Base-by-base conservation (phyloP, 1,140 invertebrate genomes). In the Papilio dardanus region DNA sequence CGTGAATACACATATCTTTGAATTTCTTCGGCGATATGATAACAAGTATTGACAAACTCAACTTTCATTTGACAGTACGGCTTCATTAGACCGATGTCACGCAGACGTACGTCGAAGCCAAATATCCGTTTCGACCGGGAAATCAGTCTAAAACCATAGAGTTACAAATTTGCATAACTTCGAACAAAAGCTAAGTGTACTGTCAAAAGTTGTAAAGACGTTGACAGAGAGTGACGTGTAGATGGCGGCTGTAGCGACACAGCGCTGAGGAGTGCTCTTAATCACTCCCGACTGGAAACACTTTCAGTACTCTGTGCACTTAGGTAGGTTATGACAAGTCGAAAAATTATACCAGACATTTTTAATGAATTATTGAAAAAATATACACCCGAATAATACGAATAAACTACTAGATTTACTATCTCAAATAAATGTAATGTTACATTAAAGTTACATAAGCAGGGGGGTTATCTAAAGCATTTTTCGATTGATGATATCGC, bases 201-300 rank as follows among this genome's bases (percentile, higher is more conserved):
- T 8, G 31, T 10, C 65, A 66, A 66, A 66, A 66, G 65, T 66
- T 66, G 14, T 30, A 30, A 19, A 66, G 30, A 35, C 35, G 65
- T 33, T 21, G 54, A 28, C 54, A 62, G 50, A n/a, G n/a, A 31
- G 28, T 66, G 65, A 66, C 65, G 31, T 66, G 30, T 30, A 66
- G 65, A 66, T 19, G 54, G 24, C 21, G 4, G 54, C 54, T 62
- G 54, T 62, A 14, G 54, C 12, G 54, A 14, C 21, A 28, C 54
- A 62, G 12, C 24, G 24, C 54, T 28, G 24, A 62, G 54, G 21
- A 62, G 54, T 62, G 54, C 54, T 14, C 54, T 62, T 62, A 28
- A 62, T 62, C 54, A 62, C 3, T 62, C 24, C 10, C 24, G 54
- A 62, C 54, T 14, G 24, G 3, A 62, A 28, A 62, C 54, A 62